These are phyloP conservation scores for Aphyosemion australe DNA, from an alignment of 2,113 vertebrate species.

Conservation along the genomic window DNA sequence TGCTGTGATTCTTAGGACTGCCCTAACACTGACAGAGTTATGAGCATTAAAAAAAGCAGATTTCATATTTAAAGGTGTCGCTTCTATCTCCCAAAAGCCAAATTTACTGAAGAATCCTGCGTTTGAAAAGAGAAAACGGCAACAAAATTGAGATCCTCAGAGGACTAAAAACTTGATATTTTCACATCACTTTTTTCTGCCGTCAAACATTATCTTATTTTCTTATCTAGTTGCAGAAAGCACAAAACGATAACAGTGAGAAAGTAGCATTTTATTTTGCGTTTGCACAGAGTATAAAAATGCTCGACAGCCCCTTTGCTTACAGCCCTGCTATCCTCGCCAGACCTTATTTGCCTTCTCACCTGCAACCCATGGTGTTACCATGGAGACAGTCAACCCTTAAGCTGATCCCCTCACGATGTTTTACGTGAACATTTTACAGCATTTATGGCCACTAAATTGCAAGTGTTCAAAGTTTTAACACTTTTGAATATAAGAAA, in stretches of 20 bases:
- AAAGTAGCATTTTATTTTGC: slow-evolving; percentile 14
- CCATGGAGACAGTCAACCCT: slow-evolving; percentile 88
- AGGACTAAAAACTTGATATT: background rate
- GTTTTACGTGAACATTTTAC: slow-evolving; percentile 40
- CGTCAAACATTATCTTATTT: background rate
- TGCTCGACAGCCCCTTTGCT: slow-evolving; percentile 49
- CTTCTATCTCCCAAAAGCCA: slow-evolving; percentile 1
- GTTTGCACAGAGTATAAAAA: slow-evolving; percentile 34
- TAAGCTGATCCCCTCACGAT: slow-evolving; percentile 37
- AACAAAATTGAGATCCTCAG: background rate
- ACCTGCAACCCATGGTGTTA: slow-evolving; percentile 79
- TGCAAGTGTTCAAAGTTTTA: slow-evolving; percentile 1
- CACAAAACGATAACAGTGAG: background rate
- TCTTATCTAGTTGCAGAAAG: background rate
- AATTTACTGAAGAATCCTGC: background rate
- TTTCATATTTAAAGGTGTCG: background rate
- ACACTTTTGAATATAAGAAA: slow-evolving; percentile 6
- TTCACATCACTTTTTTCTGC: no score
- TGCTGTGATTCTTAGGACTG: slow-evolving; percentile 31
- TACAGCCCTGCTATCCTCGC: slow-evolving; percentile 73
- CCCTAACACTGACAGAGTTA: slow-evolving; percentile 18
- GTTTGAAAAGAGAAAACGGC: background rate
- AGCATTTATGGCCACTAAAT: slow-evolving; percentile 9
- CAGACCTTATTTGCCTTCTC: slow-evolving; percentile 59
- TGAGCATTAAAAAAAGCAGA: no score